A percentile compares a stretch with the other conserved stretches of the same genome.
These are phyloP conservation scores for Spilosoma lubricipeda DNA, from an alignment of 2,888 invertebrate species.

Conservation along the genomic window DNA sequence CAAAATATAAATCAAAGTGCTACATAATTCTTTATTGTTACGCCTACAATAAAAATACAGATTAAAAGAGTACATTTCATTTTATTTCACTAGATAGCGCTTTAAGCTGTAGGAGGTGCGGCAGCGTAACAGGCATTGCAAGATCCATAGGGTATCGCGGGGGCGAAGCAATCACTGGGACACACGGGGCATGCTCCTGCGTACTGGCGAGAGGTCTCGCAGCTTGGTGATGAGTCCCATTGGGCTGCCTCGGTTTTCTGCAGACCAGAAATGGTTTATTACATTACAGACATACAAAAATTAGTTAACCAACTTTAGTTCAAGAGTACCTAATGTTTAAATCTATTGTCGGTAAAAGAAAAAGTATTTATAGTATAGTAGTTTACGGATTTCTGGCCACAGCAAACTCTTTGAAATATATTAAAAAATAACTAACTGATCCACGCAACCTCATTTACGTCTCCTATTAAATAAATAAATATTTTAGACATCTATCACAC, in stretches of 20 bases:
- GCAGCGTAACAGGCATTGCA: conserved; percentile 67
- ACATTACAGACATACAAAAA: neutral
- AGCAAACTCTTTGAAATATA: too few relatives aligned
- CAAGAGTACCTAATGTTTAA: too few relatives aligned
- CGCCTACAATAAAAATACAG: neutral
- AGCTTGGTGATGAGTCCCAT: conserved; percentile 58
- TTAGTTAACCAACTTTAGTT: too few relatives aligned
- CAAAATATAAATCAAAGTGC: too few relatives aligned
- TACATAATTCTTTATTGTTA: neutral
- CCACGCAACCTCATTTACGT: too few relatives aligned
- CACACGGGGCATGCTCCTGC: conserved; percentile 69
- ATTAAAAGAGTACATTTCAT: neutral
- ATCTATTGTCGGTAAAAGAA: too few relatives aligned
- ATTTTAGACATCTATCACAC: too few relatives aligned
- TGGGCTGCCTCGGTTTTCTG: conserved; percentile 61
- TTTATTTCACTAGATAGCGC: neutral
- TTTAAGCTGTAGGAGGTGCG: neutral
- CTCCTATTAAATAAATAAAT: too few relatives aligned
- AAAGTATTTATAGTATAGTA: too few relatives aligned
- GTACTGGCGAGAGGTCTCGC: conserved; percentile 60
- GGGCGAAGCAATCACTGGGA: conserved; percentile 67
- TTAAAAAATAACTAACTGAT: too few relatives aligned
- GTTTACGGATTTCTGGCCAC: too few relatives aligned
- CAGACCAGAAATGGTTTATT: conserved; percentile 9
- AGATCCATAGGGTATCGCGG: conserved; percentile 64